Percentiles rank a stretch among this genome's conserved stretches.
Evolutionary conservation across 1,140 invertebrate genomes (phyloP).

Genomic region (Hycleus cichorii): DNA sequence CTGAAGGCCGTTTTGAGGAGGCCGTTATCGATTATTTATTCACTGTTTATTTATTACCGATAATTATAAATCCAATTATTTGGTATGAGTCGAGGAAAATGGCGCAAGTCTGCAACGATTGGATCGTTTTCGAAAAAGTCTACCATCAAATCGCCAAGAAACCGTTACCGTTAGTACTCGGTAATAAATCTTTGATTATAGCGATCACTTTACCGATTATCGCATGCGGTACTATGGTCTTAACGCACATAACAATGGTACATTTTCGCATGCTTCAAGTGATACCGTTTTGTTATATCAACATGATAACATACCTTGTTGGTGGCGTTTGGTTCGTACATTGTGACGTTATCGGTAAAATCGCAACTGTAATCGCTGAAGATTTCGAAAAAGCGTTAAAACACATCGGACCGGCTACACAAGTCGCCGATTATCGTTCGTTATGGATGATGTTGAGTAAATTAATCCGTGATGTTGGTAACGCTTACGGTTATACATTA

Average conservation of each 20-base stretch:
- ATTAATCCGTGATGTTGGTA: slow-evolving; percentile 53
- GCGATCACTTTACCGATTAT: slow-evolving; percentile 45
- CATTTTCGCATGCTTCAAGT: slow-evolving; percentile 52
- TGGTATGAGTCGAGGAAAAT: slow-evolving; percentile 57
- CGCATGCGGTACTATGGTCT: slow-evolving; percentile 51
- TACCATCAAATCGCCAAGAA: slow-evolving; percentile 32
- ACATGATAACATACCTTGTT: slow-evolving; percentile 52
- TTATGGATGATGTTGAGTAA: slow-evolving; percentile 58
- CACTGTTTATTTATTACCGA: slow-evolving; percentile 56
- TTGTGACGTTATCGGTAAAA: slow-evolving; percentile 51
- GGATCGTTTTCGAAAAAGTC: slow-evolving; percentile 48
- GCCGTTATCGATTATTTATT: slow-evolving; percentile 62
- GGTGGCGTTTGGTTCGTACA: slow-evolving; percentile 49
- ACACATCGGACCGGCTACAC: slow-evolving; percentile 54
- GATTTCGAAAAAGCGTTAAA: slow-evolving; percentile 56
- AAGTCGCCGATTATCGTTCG: slow-evolving; percentile 55
- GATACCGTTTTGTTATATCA: slow-evolving; percentile 56
- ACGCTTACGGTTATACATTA: slow-evolving; percentile 53
- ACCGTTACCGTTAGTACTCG: slow-evolving; percentile 24
- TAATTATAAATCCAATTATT: slow-evolving; percentile 50
- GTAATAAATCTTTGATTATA: slow-evolving; percentile 33
- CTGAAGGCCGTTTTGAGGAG: slow-evolving; percentile 60
- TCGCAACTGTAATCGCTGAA: slow-evolving; percentile 53
- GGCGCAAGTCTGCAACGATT: slow-evolving; percentile 50
- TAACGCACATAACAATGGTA: slow-evolving; percentile 58